Percentiles rank a stretch among this genome's conserved stretches.
These are phyloP conservation scores for Gymnothorax javanicus DNA, from an alignment of 2,797 vertebrate genomes.

Conservation along the genomic window DNA sequence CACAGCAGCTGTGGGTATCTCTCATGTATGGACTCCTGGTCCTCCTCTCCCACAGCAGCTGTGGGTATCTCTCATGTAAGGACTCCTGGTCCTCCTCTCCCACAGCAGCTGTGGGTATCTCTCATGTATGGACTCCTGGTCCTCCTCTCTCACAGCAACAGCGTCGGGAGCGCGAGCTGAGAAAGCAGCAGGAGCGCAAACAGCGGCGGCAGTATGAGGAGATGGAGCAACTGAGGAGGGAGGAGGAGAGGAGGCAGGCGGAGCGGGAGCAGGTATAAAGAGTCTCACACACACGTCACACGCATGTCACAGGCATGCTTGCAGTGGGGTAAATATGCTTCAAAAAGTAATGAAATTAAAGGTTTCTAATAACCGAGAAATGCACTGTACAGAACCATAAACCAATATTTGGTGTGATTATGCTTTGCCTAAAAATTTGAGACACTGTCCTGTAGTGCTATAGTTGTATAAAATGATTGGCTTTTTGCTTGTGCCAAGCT, in stretches of 20 bases:
- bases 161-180: constrained; percentile 84
- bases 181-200: constrained; percentile 88
- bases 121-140: background rate
- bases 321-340: background rate
- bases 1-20: no score
- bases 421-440: no score
- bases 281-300: background rate
- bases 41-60: background rate
- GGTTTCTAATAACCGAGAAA: no score
- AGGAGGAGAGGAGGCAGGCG: constrained; percentile 88
- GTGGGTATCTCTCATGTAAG: background rate
- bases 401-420: no score
- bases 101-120: background rate
- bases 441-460: no score
- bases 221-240: constrained; percentile 85
- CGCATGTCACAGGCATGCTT: no score
- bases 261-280: constrained; percentile 89
- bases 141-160: constrained; percentile 78
- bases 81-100: background rate
- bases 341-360: no score
- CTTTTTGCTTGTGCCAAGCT: no score
- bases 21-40: no score
- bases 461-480: no score
- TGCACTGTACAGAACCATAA: no score
- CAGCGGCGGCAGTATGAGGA: constrained; percentile 84